Conservation (phyloP, 2,113 vertebrate species). For the Xiphias gladius region DNA sequence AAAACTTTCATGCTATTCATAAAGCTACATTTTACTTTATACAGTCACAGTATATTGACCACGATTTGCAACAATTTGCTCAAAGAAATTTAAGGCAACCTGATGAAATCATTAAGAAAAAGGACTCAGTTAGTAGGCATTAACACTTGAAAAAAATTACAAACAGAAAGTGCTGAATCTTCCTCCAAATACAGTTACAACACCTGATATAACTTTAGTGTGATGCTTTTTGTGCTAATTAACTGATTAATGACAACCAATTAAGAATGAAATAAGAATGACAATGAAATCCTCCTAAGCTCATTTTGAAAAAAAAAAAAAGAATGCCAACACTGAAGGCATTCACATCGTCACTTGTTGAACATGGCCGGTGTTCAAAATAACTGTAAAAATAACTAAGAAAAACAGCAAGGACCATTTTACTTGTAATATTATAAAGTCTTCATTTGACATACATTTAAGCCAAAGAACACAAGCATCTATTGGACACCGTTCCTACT, state of each 20-base stretch:
- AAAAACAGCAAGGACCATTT: neutral
- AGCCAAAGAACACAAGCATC: neutral
- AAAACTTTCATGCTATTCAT: neutral
- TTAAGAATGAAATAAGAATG: neutral
- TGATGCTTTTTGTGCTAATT: neutral
- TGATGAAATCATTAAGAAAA: slow-evolving; percentile 6
- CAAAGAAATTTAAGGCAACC: neutral
- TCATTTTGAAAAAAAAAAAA: too few species aligned
- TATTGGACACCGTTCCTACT: neutral
- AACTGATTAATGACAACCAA: neutral
- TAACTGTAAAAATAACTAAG: neutral
- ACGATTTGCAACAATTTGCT: neutral
- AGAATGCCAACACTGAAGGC: neutral
- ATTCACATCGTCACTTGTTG: neutral
- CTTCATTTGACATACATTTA: neutral
- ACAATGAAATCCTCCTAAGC: too few species aligned
- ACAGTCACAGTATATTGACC: neutral
- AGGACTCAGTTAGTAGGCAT: neutral
- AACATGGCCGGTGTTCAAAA: neutral
- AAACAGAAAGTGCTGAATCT: neutral
- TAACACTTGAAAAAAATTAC: neutral
- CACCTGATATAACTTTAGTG: neutral
- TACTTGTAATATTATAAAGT: neutral
- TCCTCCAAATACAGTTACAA: neutral
- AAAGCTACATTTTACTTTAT: neutral